Base-by-base conservation (phyloP, 2,113 vertebrate species). In the Clarias batrachus region DNA sequence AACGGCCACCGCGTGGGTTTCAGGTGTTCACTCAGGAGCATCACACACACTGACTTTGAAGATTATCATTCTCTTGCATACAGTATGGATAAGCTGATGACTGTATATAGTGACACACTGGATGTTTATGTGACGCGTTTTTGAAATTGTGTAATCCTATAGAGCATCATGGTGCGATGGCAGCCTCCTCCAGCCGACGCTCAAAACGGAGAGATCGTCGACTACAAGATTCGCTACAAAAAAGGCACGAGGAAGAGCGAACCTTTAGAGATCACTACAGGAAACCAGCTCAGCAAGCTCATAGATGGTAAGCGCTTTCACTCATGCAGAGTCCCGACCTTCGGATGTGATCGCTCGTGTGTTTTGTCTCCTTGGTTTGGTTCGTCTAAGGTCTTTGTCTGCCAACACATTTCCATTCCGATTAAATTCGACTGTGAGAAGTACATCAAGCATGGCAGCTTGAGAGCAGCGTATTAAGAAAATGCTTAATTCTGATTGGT, bases 211-310 rank as follows among this genome's bases (percentile, higher is more conserved):
- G 96, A 97, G 62, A 97, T 99, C 90, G 96, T 92, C 0, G 95
- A 96, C 23, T 99, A 99, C 93, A 99, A 97, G 92, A 97, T 99
- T 62, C 97, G 98, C n/a, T 99, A 98, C 92, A 95, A 97, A 5
- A 99, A 98, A 89, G 96, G 96, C 10, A 95, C 96, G 33, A 94
- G 98, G 52, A 97, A 98, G 93, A 98, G 97, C 0, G 97, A 99
- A 27, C 95, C 96, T 0, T 95, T 95, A 0, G 97, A 99, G 89
- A 97, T 92, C 80, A 95, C 97, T 0, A 92, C 93, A 3, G 98
- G 97, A 77, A 94, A 94, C 1, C 97, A 98, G 92, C 96, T 99
- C 0, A 95, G 91, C 56, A 96, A 98, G 91, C 95, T 98, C 41
- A 95, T 99, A 1, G 96, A 97, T 65, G 97, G 98, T 82, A 82